phyloP scores from a whole-genome alignment of 2,113 vertebrate species.

The Oxyura jamaicensis region DNA sequence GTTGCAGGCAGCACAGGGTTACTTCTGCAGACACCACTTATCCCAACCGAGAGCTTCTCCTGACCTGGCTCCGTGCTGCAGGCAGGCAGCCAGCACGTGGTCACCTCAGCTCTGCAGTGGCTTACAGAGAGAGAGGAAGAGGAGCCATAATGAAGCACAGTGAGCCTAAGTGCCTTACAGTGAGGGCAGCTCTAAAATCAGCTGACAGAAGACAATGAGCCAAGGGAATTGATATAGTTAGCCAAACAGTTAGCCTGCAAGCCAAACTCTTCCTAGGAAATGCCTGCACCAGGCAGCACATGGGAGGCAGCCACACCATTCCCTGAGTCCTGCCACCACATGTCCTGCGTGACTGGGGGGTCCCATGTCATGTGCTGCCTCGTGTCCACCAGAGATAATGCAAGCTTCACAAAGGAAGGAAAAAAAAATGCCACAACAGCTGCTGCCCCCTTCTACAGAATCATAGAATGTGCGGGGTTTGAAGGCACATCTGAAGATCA shows the following conservation, averaged over 20 bases:
- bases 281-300: accelerated
- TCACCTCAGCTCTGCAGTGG: neutral
- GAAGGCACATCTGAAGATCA: no score
- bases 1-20: no score
- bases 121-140: neutral
- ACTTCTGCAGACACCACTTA: neutral
- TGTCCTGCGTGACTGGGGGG: neutral
- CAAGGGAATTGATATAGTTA: neutral
- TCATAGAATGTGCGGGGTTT: no score
- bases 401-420: neutral
- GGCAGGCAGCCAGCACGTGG: neutral
- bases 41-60: neutral
- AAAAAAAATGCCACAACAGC: neutral
- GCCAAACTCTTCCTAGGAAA: neutral
- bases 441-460: neutral
- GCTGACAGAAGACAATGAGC: neutral
- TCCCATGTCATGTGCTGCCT: accelerated
- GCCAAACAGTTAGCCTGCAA: accelerated
- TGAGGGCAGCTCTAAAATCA: neutral
- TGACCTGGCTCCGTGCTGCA: neutral
- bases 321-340: neutral
- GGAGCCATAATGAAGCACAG: neutral
- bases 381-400: neutral
- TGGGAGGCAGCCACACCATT: neutral
- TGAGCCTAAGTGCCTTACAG: neutral